These are phyloP conservation scores for Myxocyprinus asiaticus DNA, from an alignment of 2,113 vertebrate species.

Conservation along the genomic window DNA sequence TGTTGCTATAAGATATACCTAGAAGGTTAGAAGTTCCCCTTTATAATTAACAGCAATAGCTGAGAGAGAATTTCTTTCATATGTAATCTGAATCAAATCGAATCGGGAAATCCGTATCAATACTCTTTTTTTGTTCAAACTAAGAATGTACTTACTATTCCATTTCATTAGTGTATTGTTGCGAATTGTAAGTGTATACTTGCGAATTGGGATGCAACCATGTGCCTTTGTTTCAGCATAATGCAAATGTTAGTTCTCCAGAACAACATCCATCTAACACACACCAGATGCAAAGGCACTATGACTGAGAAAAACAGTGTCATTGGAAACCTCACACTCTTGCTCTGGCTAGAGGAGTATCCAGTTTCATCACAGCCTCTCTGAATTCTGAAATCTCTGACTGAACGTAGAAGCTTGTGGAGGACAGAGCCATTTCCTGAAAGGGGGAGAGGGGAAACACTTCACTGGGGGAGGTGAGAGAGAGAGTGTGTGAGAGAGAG, in stretches of 20 bases:
- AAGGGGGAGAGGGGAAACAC: neutral
- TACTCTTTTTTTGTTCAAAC: neutral
- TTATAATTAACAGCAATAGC: no score
- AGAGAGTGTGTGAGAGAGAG: neutral
- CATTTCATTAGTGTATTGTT: neutral
- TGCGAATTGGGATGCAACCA: neutral
- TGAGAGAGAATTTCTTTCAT: no score
- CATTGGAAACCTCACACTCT: neutral
- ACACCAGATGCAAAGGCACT: slow-evolving; percentile 18
- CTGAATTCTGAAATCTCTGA: slow-evolving; percentile 24
- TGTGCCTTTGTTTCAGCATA: neutral
- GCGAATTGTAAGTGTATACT: neutral
- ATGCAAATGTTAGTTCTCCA: no score
- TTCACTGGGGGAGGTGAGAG: neutral
- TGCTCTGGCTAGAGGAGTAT: slow-evolving; percentile 25
- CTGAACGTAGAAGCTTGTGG: slow-evolving; percentile 34
- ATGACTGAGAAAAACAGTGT: slow-evolving; percentile 21
- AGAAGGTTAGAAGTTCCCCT: no score
- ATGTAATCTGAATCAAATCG: no score
- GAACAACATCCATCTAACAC: slow-evolving; percentile 32
- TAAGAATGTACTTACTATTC: neutral
- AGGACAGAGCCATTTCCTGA: slow-evolving; percentile 41
- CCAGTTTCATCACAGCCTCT: slow-evolving; percentile 40
- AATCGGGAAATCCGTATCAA: no score
- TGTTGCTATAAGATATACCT: no score